These are phyloP conservation scores for Nylanderia fulva DNA, from an alignment of 1,140 invertebrate genomes.

Conservation along the genomic window DNA sequence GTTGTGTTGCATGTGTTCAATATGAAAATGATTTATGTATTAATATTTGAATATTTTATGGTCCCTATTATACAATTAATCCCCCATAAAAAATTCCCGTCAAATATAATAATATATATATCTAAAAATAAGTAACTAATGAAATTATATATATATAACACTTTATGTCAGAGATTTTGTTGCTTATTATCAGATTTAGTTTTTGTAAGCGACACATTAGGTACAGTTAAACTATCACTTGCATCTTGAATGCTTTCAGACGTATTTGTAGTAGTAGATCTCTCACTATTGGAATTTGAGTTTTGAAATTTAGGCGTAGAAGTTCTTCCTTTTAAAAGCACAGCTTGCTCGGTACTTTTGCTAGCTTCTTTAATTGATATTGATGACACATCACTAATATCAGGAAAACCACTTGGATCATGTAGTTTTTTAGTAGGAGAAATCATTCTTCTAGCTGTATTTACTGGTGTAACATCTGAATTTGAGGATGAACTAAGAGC, in stretches of 20 bases:
- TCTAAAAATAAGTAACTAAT: conserved; percentile 38
- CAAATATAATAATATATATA: conserved; percentile 27
- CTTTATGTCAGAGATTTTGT: conserved; percentile 51
- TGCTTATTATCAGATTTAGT: conserved; percentile 57
- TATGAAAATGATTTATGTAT: conserved; percentile 48
- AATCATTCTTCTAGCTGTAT: conserved; percentile 75
- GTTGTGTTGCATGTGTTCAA: background rate
- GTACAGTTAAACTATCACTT: conserved; percentile 74
- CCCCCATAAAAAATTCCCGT: background rate
- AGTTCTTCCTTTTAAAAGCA: conserved; percentile 82
- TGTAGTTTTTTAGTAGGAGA: conserved; percentile 78
- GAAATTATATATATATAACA: conserved; percentile 43
- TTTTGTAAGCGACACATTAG: conserved; percentile 67
- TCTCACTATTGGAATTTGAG: conserved; percentile 75
- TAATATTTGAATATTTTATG: background rate
- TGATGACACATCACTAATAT: conserved; percentile 83
- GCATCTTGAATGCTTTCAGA: conserved; percentile 74
- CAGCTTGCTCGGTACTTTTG: conserved; percentile 83
- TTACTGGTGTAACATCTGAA: conserved; percentile 81
- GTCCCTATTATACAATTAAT: conserved; percentile 17
- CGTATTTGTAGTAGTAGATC: conserved; percentile 72
- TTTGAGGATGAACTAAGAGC: conserved; percentile 88
- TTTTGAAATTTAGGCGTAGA: conserved; percentile 83
- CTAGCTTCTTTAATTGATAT: conserved; percentile 83
- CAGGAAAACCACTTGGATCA: conserved; percentile 75